phyloP scores from a whole-genome alignment of 2,888 invertebrate genomes.

The Parelbella ahira region DNA sequence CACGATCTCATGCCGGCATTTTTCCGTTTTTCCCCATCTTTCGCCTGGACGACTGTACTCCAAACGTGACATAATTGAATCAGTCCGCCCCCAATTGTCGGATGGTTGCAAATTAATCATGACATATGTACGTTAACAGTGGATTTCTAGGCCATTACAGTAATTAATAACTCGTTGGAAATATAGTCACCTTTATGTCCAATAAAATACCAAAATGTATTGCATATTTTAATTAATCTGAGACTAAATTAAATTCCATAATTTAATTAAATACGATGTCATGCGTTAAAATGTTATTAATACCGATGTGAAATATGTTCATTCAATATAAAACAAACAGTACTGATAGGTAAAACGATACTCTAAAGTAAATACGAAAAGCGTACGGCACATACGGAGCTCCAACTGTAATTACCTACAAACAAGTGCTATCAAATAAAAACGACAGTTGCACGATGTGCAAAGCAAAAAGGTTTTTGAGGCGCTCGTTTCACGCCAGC shows the following conservation, averaged over 20 bases:
- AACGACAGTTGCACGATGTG: constrained; percentile 47
- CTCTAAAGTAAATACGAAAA: constrained; percentile 21
- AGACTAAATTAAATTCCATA: too few relatives aligned
- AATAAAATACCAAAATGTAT: too few relatives aligned
- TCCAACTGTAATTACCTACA: constrained; percentile 54
- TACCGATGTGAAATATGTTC: too few relatives aligned
- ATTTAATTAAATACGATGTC: too few relatives aligned
- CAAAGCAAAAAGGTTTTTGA: constrained; percentile 53
- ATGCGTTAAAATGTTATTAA: too few relatives aligned
- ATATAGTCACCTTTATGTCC: too few relatives aligned
- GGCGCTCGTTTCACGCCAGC: constrained; percentile 53
- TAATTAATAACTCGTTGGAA: too few relatives aligned
- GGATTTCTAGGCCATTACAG: too few relatives aligned
- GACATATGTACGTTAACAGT: constrained; percentile 48
- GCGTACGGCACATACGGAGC: constrained; percentile 29
- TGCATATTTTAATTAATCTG: too few relatives aligned
- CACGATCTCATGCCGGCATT: constrained; percentile 73
- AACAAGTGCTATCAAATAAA: constrained; percentile 57
- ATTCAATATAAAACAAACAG: too few relatives aligned
- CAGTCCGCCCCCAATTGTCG: constrained; percentile 49
- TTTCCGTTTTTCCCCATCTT: constrained; percentile 76
- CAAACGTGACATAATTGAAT: constrained; percentile 75
- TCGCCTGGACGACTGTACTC: constrained; percentile 60
- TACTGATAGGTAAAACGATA: constrained; percentile 2
- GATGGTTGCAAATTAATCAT: constrained; percentile 66